These are phyloP conservation scores for Hypothenemus hampei DNA, from an alignment of 1,140 invertebrate species.

Conservation along the genomic window DNA sequence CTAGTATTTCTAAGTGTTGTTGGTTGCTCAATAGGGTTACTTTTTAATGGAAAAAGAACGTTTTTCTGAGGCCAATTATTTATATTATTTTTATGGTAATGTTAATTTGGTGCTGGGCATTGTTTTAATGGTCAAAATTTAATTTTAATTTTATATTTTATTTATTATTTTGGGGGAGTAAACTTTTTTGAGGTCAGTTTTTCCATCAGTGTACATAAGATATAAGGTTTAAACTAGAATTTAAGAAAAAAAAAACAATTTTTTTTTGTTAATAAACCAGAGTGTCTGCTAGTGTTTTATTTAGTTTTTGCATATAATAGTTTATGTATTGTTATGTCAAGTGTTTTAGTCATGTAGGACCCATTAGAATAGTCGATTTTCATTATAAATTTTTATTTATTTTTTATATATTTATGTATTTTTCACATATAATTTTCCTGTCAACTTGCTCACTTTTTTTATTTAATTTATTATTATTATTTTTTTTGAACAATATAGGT, in stretches of 20 bases:
- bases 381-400: neutral
- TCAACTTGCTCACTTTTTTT: slow-evolving; percentile 7
- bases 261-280: neutral
- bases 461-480: slow-evolving; percentile 4
- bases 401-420: neutral
- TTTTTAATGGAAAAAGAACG: too few species aligned
- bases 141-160: neutral
- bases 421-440: slow-evolving; percentile 1
- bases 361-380: neutral
- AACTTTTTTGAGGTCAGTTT: too few species aligned
- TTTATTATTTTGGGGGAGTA: too few species aligned
- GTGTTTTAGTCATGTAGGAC: neutral
- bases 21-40: neutral
- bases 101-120: neutral
- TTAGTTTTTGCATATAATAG: slow-evolving; percentile 2
- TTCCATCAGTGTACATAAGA: neutral
- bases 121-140: neutral
- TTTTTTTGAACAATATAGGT: neutral
- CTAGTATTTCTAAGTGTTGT: neutral
- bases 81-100: neutral
- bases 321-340: slow-evolving; percentile 2
- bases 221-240: too few species aligned
- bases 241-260: neutral
- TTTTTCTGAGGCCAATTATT: too few species aligned
- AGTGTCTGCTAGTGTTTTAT: slow-evolving; percentile 9